Conservation (phyloP, 2,888 invertebrate genomes). For the Dolomedes plantarius region DNA sequence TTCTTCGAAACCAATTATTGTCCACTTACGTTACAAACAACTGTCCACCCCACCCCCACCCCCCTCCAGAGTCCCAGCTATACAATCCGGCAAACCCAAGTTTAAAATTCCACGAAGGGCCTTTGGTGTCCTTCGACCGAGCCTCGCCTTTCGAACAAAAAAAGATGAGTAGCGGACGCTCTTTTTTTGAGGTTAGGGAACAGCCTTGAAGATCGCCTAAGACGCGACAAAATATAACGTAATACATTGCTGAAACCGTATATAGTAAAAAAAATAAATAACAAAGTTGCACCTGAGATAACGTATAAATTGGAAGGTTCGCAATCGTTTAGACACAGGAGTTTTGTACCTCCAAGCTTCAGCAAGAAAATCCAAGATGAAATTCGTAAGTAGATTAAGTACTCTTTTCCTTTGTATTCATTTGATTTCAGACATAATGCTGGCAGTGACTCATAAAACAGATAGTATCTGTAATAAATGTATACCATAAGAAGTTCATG, state of each 20-base stretch:
- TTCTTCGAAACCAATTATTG: neutral
- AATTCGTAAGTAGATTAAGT: neutral
- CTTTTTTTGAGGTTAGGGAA: conserved; percentile 20
- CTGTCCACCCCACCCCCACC: neutral
- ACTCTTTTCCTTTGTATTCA: no score
- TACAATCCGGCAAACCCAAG: conserved; percentile 11
- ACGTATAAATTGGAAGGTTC: neutral
- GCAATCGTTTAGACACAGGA: neutral
- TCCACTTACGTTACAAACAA: neutral
- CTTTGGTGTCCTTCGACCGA: neutral
- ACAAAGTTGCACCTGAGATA: neutral
- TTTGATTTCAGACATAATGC: no score
- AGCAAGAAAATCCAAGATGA: neutral
- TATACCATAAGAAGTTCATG: no score
- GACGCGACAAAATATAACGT: conserved; percentile 40
- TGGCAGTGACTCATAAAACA: no score
- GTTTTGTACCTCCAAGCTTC: neutral
- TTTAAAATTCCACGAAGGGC: neutral
- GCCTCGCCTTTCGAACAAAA: neutral
- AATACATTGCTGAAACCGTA: conserved; percentile 14
- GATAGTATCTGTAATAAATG: no score
- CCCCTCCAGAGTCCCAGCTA: neutral
- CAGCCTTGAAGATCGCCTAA: conserved; percentile 25
- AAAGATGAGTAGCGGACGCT: neutral
- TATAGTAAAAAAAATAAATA: neutral